Percentiles rank a stretch among this genome's conserved stretches.
phyloP scores from a whole-genome alignment of 2,113 vertebrate genomes.

The Catharus bicknelli region DNA sequence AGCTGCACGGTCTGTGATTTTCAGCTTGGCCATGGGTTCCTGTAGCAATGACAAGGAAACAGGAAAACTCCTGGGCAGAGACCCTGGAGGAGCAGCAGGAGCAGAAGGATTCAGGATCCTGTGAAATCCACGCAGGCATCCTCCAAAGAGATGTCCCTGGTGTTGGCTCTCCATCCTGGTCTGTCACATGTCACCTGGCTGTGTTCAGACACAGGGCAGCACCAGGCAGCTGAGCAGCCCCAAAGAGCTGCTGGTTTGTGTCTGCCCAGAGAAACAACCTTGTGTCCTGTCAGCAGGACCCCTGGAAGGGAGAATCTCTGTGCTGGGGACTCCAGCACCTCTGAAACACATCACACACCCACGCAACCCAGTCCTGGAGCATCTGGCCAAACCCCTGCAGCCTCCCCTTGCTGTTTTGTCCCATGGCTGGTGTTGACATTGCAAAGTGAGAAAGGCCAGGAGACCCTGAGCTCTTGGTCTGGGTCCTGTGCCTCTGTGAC shows the following conservation, averaged over 20 bases:
- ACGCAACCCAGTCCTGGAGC: accelerated
- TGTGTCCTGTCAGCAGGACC: neutral
- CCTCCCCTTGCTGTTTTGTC: neutral
- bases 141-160: neutral
- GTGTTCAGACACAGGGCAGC: neutral
- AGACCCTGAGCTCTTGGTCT: neutral
- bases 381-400: neutral
- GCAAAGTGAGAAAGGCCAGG: neutral
- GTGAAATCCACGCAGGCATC: neutral
- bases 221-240: neutral
- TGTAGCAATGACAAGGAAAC: neutral
- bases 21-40: neutral
- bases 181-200: neutral
- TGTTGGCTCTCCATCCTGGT: no score
- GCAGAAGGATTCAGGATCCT: neutral
- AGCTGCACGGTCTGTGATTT: neutral
- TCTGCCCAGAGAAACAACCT: neutral
- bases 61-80: neutral
- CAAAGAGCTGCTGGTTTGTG: neutral
- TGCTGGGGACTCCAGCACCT: neutral
- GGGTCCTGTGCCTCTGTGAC: neutral
- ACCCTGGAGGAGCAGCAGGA: neutral
- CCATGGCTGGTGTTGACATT: neutral
- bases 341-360: neutral
- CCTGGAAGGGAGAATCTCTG: neutral